phyloP scores from a whole-genome alignment of 1,140 invertebrate species.

The Laupala kohalensis region DNA sequence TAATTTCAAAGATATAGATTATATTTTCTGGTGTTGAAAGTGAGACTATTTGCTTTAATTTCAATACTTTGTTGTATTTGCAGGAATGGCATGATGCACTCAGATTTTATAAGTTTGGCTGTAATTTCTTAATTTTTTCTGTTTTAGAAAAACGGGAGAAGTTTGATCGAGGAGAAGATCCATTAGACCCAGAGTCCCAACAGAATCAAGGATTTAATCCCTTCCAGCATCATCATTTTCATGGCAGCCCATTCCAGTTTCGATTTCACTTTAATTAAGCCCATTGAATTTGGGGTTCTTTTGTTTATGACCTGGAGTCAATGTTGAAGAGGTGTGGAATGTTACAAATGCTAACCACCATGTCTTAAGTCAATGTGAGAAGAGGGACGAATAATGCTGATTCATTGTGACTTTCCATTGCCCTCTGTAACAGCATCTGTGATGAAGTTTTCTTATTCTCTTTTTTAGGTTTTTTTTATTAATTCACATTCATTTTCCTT shows the following conservation, averaged over 20 bases:
- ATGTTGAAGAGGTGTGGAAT: no score
- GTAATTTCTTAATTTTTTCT: conserved; percentile 12
- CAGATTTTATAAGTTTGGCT: neutral
- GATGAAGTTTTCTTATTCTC: neutral
- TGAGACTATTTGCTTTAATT: no score
- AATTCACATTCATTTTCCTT: no score
- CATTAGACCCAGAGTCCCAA: conserved; percentile 83
- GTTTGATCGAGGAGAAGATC: conserved; percentile 93
- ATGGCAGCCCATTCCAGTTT: conserved; percentile 80
- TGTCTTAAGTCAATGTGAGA: neutral
- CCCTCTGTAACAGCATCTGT: neutral
- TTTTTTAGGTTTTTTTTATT: neutral
- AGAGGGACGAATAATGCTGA: neutral
- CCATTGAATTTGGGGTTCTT: no score
- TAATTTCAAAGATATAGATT: no score
- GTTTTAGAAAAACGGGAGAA: conserved; percentile 74
- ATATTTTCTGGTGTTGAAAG: no score
- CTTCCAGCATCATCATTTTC: conserved; percentile 75
- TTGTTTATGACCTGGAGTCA: no score
- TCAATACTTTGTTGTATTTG: no score
- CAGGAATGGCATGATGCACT: no score
- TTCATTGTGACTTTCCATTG: neutral
- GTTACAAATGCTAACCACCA: neutral
- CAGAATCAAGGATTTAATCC: conserved; percentile 62
- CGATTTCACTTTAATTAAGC: conserved; percentile 90